Evolutionary conservation across 2,888 invertebrate genomes (phyloP).

Genomic region (Marasmarcha lunaedactyla): DNA sequence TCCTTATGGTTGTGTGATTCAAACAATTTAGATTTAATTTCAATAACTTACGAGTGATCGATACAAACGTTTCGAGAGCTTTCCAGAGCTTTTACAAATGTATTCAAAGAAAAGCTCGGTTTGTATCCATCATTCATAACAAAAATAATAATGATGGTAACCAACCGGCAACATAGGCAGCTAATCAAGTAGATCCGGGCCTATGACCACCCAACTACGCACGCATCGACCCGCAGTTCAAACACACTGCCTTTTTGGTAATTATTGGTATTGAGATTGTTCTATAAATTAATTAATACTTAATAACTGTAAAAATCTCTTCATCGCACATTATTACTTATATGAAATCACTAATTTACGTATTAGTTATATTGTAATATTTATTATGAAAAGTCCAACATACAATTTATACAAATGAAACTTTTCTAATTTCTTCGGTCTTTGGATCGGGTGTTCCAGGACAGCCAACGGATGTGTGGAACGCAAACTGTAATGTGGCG

Average conservation of each 20-base stretch:
- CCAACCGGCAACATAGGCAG: not conserved
- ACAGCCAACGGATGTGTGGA: conserved; percentile 29
- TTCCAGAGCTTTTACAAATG: not conserved
- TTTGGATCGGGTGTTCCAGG: conserved; percentile 46
- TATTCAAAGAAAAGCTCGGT: not conserved
- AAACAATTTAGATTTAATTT: conserved; percentile 18
- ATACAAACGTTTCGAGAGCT: not conserved
- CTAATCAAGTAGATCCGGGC: too few species aligned
- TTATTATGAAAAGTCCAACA: conserved; percentile 68
- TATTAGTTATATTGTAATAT: conserved; percentile 67
- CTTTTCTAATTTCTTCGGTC: conserved; percentile 60
- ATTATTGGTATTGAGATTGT: conserved; percentile 70
- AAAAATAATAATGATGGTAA: not conserved
- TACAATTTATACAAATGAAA: conserved; percentile 71
- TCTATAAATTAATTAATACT: conserved; percentile 71
- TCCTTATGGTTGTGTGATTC: conserved; percentile 69
- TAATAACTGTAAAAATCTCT: conserved; percentile 71
- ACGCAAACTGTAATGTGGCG: conserved; percentile 28
- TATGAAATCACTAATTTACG: conserved; percentile 68
- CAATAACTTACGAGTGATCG: conserved; percentile 2
- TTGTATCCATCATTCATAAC: not conserved
- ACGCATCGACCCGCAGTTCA: conserved; percentile 41
- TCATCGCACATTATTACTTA: conserved; percentile 66
- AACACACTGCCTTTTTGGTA: conserved; percentile 68
- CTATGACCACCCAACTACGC: not conserved